Conservation (phyloP, 2,797 vertebrate species). For the Clarias pachynema region DNA sequence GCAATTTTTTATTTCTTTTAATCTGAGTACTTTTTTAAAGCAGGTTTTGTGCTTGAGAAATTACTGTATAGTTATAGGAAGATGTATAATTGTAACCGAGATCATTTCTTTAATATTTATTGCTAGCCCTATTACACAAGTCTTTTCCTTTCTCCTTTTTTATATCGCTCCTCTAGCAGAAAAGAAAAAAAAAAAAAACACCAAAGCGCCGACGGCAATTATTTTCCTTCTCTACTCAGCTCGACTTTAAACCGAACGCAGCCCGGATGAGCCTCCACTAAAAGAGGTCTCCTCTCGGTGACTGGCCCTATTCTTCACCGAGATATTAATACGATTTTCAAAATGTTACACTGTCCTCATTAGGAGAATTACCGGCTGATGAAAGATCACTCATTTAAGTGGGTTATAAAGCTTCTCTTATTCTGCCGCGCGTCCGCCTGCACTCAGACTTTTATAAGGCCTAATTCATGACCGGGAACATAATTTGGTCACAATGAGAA, state of each 20-base stretch:
- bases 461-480: constrained; percentile 33
- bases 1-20: no score
- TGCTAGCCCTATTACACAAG: constrained; percentile 4
- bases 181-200: no score
- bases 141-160: not conserved
- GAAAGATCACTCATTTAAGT: constrained; percentile 47
- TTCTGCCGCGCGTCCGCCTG: constrained; percentile 35
- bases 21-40: no score
- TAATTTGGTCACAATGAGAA: constrained; percentile 37
- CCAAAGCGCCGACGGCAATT: not conserved
- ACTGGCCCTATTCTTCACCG: constrained; percentile 42
- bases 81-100: not conserved
- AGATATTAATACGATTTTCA: constrained; percentile 55
- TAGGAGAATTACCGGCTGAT: constrained; percentile 52
- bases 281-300: constrained; percentile 20
- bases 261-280: not conserved
- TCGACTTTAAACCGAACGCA: not conserved
- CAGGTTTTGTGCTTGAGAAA: not conserved
- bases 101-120: not conserved
- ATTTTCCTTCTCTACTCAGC: not conserved
- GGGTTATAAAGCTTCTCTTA: constrained; percentile 37
- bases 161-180: constrained; percentile 2
- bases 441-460: constrained; percentile 12
- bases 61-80: not conserved
- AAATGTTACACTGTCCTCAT: constrained; percentile 57